Percentiles rank a stretch among this genome's conserved stretches.
Conservation (phyloP, 2,888 invertebrate species). For the Thera obeliscata region DNA sequence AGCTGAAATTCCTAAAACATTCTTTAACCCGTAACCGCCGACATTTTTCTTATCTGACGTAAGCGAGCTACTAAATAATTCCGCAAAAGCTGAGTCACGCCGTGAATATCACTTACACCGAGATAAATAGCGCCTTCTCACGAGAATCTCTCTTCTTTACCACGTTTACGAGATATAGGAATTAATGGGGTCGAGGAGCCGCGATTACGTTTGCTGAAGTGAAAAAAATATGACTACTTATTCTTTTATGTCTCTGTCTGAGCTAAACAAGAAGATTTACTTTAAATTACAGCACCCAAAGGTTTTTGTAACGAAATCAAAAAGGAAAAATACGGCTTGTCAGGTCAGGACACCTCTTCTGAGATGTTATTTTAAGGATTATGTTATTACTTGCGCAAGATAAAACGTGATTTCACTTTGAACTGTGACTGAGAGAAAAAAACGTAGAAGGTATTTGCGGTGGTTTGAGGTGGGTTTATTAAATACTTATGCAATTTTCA, state of each 20-base stretch:
- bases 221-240: constrained; percentile 9
- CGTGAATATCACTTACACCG: constrained; percentile 56
- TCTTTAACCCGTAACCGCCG: constrained; percentile 11
- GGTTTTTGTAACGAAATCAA: background rate
- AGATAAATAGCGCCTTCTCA: constrained; percentile 32
- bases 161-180: constrained; percentile 20
- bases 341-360: background rate
- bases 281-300: background rate
- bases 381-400: too few species aligned
- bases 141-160: constrained; percentile 10
- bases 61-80: constrained; percentile 43
- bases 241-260: background rate
- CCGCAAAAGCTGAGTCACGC: constrained; percentile 34
- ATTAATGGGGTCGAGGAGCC: constrained; percentile 20
- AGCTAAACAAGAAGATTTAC: background rate
- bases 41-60: constrained; percentile 38
- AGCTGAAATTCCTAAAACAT: background rate
- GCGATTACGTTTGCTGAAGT: constrained; percentile 5
- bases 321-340: background rate
- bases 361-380: too few species aligned
- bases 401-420: too few species aligned
- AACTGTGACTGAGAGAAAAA: too few species aligned
- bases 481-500: too few species aligned
- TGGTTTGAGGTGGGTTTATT: too few species aligned
- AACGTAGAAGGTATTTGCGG: too few species aligned